Evolutionary conservation across 2,113 vertebrate genomes (phyloP).

Genomic region (Corythornis vintsioides): DNA sequence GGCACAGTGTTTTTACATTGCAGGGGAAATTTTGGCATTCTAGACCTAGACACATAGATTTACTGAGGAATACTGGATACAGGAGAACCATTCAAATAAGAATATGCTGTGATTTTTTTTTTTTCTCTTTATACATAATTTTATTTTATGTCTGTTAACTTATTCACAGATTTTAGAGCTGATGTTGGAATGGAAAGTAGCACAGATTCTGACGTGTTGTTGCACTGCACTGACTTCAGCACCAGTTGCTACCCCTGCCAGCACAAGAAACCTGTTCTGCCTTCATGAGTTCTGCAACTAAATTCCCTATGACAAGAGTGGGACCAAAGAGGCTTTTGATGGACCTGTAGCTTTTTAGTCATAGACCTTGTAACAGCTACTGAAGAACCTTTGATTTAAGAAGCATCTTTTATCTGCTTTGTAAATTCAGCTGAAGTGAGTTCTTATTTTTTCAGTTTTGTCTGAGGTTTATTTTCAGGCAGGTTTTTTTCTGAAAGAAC

Average conservation of each 20-base stretch:
- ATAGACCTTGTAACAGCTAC: neutral
- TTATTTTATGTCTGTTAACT: neutral
- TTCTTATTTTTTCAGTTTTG: neutral
- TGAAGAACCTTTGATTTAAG: slow-evolving; percentile 15
- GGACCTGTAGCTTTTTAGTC: neutral
- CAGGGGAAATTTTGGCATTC: neutral
- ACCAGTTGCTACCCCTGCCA: neutral
- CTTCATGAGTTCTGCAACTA: neutral
- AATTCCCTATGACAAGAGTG: neutral
- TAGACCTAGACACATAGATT: neutral
- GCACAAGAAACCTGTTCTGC: neutral
- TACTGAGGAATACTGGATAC: neutral
- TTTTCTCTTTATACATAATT: neutral
- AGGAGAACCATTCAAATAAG: neutral
- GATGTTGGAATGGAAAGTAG: neutral
- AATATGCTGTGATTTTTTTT: neutral
- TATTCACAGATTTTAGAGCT: neutral
- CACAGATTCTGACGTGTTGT: neutral
- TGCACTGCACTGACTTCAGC: neutral
- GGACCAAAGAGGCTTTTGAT: neutral
- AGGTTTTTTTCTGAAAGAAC: neutral
- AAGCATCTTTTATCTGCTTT: slow-evolving; percentile 1
- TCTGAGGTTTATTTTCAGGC: neutral
- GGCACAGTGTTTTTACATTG: neutral
- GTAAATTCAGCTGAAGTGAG: neutral